Evolutionary conservation across 2,797 vertebrate genomes (phyloP).

Genomic region (Acomys russatus): DNA sequence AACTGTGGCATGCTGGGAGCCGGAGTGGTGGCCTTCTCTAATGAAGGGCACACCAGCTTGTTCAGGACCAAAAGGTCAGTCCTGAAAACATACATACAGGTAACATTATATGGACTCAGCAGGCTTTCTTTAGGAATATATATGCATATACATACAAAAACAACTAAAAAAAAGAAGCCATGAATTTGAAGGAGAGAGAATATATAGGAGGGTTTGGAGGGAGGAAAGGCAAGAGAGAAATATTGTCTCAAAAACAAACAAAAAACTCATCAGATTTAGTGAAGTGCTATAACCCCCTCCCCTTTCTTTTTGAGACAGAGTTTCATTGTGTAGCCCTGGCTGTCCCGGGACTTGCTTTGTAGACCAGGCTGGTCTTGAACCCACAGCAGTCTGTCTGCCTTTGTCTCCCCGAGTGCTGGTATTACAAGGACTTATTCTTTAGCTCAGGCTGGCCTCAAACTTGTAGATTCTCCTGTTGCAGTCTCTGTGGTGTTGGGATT

Average conservation of each 20-base stretch:
- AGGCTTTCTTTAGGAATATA: background rate
- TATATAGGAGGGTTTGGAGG: no score
- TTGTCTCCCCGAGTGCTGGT: no score
- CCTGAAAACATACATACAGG: background rate
- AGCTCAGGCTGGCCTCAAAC: background rate
- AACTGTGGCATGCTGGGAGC: background rate
- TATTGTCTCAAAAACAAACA: background rate
- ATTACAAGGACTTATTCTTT: background rate
- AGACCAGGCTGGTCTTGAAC: no score
- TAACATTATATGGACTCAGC: background rate
- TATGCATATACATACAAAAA: background rate
- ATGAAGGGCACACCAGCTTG: background rate
- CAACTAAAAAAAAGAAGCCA: background rate
- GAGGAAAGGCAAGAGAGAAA: background rate
- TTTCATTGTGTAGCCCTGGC: no score
- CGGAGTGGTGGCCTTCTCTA: background rate
- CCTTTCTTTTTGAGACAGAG: no score
- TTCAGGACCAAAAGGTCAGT: background rate
- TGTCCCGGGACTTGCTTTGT: no score
- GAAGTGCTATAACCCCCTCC: background rate
- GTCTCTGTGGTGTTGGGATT: background rate
- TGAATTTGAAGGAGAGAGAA: background rate
- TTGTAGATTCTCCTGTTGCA: background rate
- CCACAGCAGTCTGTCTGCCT: no score
- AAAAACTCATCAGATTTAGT: conserved; percentile 10